phyloP scores from a whole-genome alignment of 2,797 vertebrate genomes.

The Pyrocephalus nanus region DNA sequence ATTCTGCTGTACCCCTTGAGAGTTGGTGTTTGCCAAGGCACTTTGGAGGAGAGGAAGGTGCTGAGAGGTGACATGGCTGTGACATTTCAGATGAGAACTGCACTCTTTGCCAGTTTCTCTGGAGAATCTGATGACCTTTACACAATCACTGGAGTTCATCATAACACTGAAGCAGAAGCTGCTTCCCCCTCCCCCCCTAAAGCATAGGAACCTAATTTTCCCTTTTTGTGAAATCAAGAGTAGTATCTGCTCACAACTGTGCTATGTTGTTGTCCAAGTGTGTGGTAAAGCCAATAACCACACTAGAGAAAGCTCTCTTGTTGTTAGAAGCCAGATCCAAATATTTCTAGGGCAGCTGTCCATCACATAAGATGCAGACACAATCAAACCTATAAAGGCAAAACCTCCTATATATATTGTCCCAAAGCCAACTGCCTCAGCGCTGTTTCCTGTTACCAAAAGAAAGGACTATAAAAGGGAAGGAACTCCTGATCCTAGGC shows the following conservation, averaged over 20 bases:
- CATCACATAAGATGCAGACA: background rate
- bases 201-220: background rate
- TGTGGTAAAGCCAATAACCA: slow-evolving; percentile 6
- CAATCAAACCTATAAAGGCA: background rate
- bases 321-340: background rate
- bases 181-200: fast-evolving
- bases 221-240: background rate
- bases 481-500: slow-evolving; percentile 47
- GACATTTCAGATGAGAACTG: background rate
- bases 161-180: background rate
- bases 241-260: background rate
- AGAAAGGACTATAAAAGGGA: slow-evolving; percentile 41
- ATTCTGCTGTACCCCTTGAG: background rate
- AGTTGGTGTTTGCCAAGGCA: background rate
- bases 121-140: background rate
- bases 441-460: slow-evolving; percentile 37
- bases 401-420: background rate
- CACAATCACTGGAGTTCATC: background rate
- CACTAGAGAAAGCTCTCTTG: background rate
- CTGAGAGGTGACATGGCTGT: background rate
- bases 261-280: background rate
- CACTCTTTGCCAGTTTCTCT: background rate
- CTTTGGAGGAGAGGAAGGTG: background rate
- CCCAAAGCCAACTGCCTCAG: background rate
- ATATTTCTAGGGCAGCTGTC: background rate